Percentiles rank a stretch among this genome's conserved stretches.
Evolutionary conservation across 2,888 invertebrate species (phyloP).

Genomic region (Cacoxenus indagator): DNA sequence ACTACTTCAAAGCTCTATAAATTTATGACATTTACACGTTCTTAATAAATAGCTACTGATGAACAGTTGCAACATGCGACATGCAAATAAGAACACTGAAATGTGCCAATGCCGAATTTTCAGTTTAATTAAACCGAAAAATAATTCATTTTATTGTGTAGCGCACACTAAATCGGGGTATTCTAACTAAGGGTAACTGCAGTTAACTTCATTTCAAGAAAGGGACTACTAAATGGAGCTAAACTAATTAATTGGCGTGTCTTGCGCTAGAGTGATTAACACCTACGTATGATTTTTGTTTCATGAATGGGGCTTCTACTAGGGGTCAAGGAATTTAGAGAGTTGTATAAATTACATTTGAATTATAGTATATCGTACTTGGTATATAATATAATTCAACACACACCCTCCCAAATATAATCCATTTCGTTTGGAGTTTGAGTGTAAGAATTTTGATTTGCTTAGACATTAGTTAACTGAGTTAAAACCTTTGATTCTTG

Average conservation of each 20-base stretch:
- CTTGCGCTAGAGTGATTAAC: not conserved
- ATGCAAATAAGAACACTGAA: conserved; percentile 31
- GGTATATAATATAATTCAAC: conserved; percentile 46
- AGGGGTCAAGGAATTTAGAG: not conserved
- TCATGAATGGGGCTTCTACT: not conserved
- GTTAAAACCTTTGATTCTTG: conserved; percentile 1
- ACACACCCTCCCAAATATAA: conserved; percentile 59
- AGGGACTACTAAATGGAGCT: not conserved
- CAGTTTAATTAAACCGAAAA: too few species aligned
- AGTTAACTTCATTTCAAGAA: not conserved
- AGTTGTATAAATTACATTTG: conserved; percentile 1
- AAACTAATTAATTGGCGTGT: not conserved
- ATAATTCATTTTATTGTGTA: not conserved
- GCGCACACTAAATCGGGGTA: not conserved
- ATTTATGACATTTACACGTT: not conserved
- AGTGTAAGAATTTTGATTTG: not conserved
- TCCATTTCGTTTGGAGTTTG: conserved; percentile 30
- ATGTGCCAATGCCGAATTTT: too few species aligned
- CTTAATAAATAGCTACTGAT: not conserved
- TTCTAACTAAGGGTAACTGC: not conserved
- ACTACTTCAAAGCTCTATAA: not conserved
- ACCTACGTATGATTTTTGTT: not conserved
- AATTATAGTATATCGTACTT: not conserved
- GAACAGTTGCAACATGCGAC: conserved; percentile 34
- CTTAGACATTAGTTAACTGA: not conserved